Conservation (phyloP, 2,888 invertebrate species). For the Alcis repandata region DNA sequence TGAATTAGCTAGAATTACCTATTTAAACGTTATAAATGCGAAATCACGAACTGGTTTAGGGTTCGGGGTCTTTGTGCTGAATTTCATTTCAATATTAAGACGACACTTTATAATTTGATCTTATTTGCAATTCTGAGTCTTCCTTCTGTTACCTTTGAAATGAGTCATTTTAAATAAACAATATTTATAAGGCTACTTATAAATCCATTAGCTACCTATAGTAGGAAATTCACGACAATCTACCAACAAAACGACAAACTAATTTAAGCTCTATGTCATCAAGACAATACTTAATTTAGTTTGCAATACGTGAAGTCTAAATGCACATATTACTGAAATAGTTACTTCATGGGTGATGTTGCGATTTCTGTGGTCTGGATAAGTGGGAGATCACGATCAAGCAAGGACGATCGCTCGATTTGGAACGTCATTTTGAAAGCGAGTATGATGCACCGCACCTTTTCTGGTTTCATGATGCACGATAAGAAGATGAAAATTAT, state of each 20-base stretch:
- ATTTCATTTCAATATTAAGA: not conserved
- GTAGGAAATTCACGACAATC: no score
- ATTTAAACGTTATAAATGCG: constrained; percentile 27
- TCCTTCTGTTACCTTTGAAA: not conserved
- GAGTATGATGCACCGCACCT: not conserved
- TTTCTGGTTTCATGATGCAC: not conserved
- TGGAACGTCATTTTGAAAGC: not conserved
- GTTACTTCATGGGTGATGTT: not conserved
- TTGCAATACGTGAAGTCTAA: no score
- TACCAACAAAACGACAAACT: no score
- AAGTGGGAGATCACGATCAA: constrained; percentile 6
- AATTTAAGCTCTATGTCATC: no score
- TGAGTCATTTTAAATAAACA: no score
- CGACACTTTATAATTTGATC: not conserved
- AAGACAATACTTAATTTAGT: no score
- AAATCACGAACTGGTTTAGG: constrained; percentile 12
- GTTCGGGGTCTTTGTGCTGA: constrained; percentile 9
- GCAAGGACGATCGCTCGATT: not conserved
- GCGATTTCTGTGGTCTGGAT: not conserved
- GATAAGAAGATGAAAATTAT: not conserved
- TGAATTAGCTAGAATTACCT: constrained; percentile 9
- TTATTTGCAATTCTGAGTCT: not conserved
- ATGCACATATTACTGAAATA: no score
- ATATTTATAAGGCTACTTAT: no score
- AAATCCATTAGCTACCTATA: no score